Evolutionary conservation across 2,113 vertebrate species (phyloP), one percentile per base, ranked within the genome.

Genomic region (Lepisosteus osseus): DNA sequence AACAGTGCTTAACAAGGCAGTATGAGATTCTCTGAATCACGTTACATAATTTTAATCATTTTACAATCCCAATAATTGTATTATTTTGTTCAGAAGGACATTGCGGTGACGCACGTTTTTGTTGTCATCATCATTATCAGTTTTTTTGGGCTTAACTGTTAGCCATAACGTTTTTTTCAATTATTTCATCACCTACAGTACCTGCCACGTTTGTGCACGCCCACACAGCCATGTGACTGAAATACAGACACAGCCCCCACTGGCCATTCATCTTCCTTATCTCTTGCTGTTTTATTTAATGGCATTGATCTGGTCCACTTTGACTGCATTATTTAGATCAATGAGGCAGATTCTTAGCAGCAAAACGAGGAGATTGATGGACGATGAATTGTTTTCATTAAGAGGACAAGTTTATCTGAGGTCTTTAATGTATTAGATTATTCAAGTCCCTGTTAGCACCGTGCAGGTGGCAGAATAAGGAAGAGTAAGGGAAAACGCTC

Each of bases 291-390:
- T 83, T 82, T 76, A 75, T 86, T 90, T 84, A 77, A 77, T 57
- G 61, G 69, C 70, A 74, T 83, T 80, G 74, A 78, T 84, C 77
- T 86, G 74, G 86, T 86, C 80, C 44, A 3, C 72, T 84, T 84
- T 89, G 85, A 84, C 86, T 86, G 85, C 74, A 75, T 77, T 79
- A 86, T 78, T 80, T 82, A 70, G 9, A 63, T 59, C 77, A 76
- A 64, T 86, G 81, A 82, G 65, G 43, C 78, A 41, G 1, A 79
- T 75, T 78, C 72, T 67, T 71, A 71, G 51, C 44, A 59, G 66
- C 17, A 57, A 72, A 67, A 76, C 15, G 41, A 4, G 68, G 72
- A 68, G 70, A 61, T 67, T 72, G 69, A 77, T 67, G 65, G 69
- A 74, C 78, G 76, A 82, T 82, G 75, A 82, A 82, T 78, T 74